Evolutionary conservation across 2,113 vertebrate species (phyloP), one percentile per base, ranked within the genome.

Genomic region (Amphiprion ocellaris): DNA sequence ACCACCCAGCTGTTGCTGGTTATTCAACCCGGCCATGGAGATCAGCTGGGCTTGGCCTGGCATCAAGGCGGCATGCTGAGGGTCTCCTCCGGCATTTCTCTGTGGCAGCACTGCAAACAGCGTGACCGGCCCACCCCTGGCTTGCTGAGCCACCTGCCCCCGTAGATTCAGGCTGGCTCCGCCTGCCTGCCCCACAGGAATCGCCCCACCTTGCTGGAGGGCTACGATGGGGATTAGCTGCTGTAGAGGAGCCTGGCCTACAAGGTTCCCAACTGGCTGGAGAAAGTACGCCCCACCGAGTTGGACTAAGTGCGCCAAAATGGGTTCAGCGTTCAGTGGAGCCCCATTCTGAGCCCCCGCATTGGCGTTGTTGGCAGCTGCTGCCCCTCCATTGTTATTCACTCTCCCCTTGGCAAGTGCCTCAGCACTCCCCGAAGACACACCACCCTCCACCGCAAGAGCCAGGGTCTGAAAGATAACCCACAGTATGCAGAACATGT

Each of bases 401-500:
- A 30, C 74, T 28, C 50, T 87, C 23, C 41, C 86, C 6, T 90
- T 93, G 10, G 44, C 81, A 24, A 70, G 78, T 30, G 90, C 81
- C 82, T 94, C 94, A 24, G 70, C 91, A 83, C 92, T 94, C 14
- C 65, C 91, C 46, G 94, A 94, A 50, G 86, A 87, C 46, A 78
- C 79, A 55, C 82, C 82, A n/a, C 84, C 84, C 46, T 89, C 76
- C 73, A 87, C 87, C 55, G 86, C 61, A 19, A 79, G n/a, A 26
- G 84, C 83, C 69, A 83, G 64, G 41, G 47, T 67, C 55, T 81
- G 88, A 54, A 91, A 74, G 62, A 93, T 58, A 37, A 93, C 39
- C 87, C 82, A 89, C 59, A 93, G 81, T 21, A 74, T 63, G 67
- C 66, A 89, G 62, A 89, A 87, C 92, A 93, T 92, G 75, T 58